These are phyloP conservation scores for Lepilemur ruficaudatus DNA, from an alignment of 2,797 vertebrate species.

Conservation along the genomic window DNA sequence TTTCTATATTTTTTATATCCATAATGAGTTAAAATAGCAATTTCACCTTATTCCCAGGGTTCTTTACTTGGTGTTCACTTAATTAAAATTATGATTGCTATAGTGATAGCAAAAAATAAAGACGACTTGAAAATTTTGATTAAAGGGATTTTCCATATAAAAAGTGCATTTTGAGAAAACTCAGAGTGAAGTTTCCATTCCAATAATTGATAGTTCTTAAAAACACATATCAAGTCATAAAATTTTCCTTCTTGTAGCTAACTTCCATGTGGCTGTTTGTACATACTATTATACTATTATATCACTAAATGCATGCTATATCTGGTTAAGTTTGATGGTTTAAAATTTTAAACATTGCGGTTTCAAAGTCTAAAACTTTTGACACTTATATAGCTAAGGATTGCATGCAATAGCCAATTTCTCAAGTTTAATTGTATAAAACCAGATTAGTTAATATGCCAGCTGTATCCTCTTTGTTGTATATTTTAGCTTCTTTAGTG, in stretches of 20 bases:
- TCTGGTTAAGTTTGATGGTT: background rate
- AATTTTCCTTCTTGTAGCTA: background rate
- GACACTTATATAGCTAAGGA: background rate
- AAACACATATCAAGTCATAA: background rate
- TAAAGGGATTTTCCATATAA: slow-evolving; percentile 49
- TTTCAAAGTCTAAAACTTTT: background rate
- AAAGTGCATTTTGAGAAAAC: background rate
- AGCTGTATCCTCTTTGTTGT: background rate
- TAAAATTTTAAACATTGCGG: background rate
- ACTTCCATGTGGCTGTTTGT: background rate
- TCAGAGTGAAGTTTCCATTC: background rate
- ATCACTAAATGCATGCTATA: background rate
- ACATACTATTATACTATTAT: background rate
- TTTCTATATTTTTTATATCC: slow-evolving; percentile 75
- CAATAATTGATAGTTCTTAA: slow-evolving; percentile 48
- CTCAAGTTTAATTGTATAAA: background rate
- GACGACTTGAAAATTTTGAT: slow-evolving; percentile 54
- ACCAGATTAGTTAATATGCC: background rate
- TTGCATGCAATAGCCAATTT: background rate
- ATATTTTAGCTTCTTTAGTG: background rate
- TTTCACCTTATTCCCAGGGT: slow-evolving; percentile 52
- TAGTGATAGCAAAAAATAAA: slow-evolving; percentile 63
- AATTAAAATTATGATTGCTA: slow-evolving; percentile 71
- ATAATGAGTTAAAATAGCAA: slow-evolving; percentile 76
- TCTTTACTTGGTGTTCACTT: slow-evolving; percentile 51